phyloP scores from a whole-genome alignment of 2,888 invertebrate species.

The Cephus pygmeus region DNA sequence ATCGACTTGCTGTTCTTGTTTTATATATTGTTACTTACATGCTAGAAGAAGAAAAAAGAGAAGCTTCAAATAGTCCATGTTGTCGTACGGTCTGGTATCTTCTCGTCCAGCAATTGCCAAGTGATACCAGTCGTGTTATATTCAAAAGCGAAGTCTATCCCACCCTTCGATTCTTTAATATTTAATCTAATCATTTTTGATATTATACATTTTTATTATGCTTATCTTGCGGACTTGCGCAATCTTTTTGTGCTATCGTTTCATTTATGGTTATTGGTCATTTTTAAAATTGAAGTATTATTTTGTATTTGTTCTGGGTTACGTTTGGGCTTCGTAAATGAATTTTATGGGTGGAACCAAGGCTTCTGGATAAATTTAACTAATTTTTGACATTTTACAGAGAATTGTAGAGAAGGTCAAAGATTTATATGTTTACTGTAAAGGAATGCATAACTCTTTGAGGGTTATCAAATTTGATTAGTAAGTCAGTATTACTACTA shows the following conservation, averaged over 20 bases:
- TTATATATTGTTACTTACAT: not conserved
- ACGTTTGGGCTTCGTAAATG: not conserved
- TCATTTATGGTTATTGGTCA: not conserved
- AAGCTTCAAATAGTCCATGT: not conserved
- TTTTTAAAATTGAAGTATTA: not conserved
- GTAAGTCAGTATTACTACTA: too few species aligned
- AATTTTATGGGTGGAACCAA: not conserved
- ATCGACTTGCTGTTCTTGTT: not conserved
- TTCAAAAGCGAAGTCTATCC: not conserved
- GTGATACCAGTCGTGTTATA: not conserved
- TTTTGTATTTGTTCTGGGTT: not conserved
- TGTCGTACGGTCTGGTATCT: not conserved
- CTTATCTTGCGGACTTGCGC: not conserved
- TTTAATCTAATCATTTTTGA: not conserved
- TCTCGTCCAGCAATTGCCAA: not conserved
- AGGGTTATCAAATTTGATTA: too few species aligned
- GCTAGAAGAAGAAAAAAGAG: not conserved
- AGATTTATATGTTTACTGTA: not conserved
- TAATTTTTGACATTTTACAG: not conserved
- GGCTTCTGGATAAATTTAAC: not conserved
- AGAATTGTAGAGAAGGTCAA: not conserved
- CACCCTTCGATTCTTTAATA: not conserved
- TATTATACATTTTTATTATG: not conserved
- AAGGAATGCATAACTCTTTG: not conserved
- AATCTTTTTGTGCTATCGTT: not conserved